Evolutionary conservation across 2,113 vertebrate species (phyloP).

Genomic region (Todiramphus saurophagus): DNA sequence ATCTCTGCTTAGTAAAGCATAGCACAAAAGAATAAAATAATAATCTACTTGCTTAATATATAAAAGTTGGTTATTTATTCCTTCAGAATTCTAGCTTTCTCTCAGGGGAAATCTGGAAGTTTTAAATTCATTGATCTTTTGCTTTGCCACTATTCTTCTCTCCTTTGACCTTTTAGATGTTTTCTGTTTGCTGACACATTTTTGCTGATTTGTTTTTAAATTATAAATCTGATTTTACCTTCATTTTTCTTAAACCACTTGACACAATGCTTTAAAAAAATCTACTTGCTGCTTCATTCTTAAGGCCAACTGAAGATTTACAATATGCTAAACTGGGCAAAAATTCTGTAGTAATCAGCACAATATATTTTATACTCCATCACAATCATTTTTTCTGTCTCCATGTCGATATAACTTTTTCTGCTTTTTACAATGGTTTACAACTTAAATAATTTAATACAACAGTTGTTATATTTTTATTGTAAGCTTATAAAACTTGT

Average conservation of each 20-base stretch:
- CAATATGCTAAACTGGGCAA: conserved; percentile 68
- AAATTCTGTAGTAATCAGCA: conserved; percentile 73
- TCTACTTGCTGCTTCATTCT: conserved; percentile 23
- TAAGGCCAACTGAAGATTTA: conserved; percentile 71
- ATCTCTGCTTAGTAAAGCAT: background rate
- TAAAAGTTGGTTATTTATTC: conserved; percentile 13
- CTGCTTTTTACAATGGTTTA: conserved; percentile 77
- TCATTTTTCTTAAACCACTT: conserved; percentile 27
- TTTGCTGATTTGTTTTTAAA: conserved; percentile 49
- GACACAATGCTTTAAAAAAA: conserved; percentile 39
- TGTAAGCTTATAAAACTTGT: conserved; percentile 78
- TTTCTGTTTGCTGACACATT: conserved; percentile 17
- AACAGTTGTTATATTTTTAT: conserved; percentile 82
- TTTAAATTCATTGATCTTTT: conserved; percentile 21
- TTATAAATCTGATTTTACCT: conserved; percentile 25
- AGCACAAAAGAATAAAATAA: conserved; percentile 15
- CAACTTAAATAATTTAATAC: conserved; percentile 83
- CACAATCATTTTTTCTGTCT: conserved; percentile 71
- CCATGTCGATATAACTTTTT: conserved; percentile 65
- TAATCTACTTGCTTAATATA: conserved; percentile 15
- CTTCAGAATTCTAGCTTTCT: conserved; percentile 4
- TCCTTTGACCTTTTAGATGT: background rate
- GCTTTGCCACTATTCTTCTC: background rate
- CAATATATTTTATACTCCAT: conserved; percentile 69
- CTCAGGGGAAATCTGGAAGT: conserved; percentile 32